Percentiles rank a stretch among this genome's conserved stretches.
Evolutionary conservation across 1,140 invertebrate species (phyloP).

Genomic region (Drosophila erecta): DNA sequence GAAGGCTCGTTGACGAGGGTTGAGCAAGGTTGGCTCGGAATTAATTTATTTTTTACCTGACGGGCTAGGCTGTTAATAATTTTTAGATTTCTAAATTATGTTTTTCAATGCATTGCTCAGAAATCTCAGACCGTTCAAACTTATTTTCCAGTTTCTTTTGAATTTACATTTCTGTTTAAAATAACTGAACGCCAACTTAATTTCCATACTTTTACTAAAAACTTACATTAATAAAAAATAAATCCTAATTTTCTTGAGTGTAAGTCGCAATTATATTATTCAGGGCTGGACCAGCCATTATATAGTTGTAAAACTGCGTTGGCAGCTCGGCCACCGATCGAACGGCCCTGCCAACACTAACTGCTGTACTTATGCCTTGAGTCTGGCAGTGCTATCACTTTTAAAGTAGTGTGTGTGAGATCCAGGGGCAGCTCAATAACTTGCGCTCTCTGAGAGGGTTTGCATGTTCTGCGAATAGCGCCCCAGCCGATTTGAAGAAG

Average conservation of each 20-base stretch:
- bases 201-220: no score
- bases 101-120: not conserved
- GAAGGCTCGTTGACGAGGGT: slow-evolving; percentile 31
- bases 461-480: not conserved
- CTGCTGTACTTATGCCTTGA: not conserved
- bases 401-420: not conserved
- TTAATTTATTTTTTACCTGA: no score
- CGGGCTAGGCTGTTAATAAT: not conserved
- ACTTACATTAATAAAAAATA: no score
- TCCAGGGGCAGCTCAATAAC: slow-evolving; percentile 6
- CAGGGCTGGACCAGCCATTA: not conserved
- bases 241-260: no score
- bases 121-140: no score
- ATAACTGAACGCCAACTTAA: no score
- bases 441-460: not conserved
- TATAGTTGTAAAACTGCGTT: not conserved
- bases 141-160: no score
- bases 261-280: not conserved
- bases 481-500: not conserved
- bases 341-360: slow-evolving; percentile 9
- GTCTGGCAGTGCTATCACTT: slow-evolving; percentile 31
- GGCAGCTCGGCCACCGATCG: slow-evolving; percentile 10
- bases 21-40: slow-evolving; percentile 26
- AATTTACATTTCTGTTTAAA: no score
- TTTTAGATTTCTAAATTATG: not conserved